These are phyloP conservation scores for Tachypleus tridentatus DNA, from an alignment of 1,140 invertebrate species.

Conservation along the genomic window DNA sequence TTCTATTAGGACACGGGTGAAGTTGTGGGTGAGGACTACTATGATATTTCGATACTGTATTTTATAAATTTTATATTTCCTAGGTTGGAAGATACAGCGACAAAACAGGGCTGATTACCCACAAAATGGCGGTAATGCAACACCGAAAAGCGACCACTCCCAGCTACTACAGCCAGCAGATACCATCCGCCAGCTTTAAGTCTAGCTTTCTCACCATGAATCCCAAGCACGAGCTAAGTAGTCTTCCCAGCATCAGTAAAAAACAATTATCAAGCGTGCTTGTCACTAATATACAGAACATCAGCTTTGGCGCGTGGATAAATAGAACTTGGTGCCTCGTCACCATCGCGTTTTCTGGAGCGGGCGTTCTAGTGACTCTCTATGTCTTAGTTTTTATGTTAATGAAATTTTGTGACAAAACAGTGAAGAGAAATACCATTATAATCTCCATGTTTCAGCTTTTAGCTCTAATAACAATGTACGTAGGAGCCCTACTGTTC, in stretches of 20 bases:
- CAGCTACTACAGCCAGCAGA: neutral
- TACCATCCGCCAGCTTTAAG: too few species aligned
- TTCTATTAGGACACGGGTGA: too few species aligned
- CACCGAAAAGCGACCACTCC: neutral
- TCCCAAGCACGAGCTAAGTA: too few species aligned
- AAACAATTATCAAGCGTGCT: too few species aligned
- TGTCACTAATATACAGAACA: neutral
- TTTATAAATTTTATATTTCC: too few species aligned
- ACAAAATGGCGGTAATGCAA: neutral
- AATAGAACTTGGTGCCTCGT: constrained; percentile 31
- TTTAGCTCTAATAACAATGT: constrained; percentile 35
- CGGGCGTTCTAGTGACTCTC: constrained; percentile 31
- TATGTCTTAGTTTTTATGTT: constrained; percentile 37
- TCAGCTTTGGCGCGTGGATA: constrained; percentile 28
- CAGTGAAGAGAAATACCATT: constrained; percentile 36
- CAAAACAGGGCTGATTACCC: constrained; percentile 7
- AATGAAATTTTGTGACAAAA: constrained; percentile 37
- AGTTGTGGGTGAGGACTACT: too few species aligned
- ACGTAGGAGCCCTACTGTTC: constrained; percentile 35
- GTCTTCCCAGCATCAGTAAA: too few species aligned
- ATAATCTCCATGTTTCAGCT: constrained; percentile 37
- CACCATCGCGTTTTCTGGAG: constrained; percentile 27
- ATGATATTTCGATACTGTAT: too few species aligned
- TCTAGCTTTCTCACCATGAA: too few species aligned
- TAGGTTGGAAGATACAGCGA: constrained; percentile 8